Percentiles rank a stretch among this genome's conserved stretches.
phyloP scores from a whole-genome alignment of 2,797 vertebrate genomes.

The Clarias laeviceps region DNA sequence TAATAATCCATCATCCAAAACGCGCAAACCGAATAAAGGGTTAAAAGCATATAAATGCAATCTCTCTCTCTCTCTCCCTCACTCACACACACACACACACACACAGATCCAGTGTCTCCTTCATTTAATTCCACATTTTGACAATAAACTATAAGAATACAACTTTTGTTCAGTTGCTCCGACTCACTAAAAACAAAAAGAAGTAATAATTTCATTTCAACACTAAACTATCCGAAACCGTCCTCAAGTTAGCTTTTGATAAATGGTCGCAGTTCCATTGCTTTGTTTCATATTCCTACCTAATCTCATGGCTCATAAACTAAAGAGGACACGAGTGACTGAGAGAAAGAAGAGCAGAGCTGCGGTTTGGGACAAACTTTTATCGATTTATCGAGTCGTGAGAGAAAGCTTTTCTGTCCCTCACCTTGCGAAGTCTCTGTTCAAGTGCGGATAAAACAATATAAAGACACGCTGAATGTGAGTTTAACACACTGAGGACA shows the following conservation, averaged over 20 bases:
- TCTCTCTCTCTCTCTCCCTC: neutral
- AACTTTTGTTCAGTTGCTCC: neutral
- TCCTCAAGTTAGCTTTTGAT: constrained; percentile 78
- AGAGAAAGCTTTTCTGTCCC: neutral
- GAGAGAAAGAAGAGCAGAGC: constrained; percentile 71
- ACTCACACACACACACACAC: neutral
- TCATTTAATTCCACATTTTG: neutral
- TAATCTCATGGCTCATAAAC: constrained; percentile 99
- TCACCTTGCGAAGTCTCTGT: constrained; percentile 2
- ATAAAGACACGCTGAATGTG: neutral
- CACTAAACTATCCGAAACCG: constrained; percentile 47
- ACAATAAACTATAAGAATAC: neutral
- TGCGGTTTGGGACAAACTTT: constrained; percentile 66
- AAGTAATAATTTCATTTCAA: constrained; percentile 14
- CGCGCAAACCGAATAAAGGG: neutral
- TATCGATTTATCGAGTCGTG: constrained; percentile 71
- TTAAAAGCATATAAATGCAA: neutral
- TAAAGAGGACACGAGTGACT: constrained; percentile 89
- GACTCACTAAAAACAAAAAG: constrained; percentile 62
- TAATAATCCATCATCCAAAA: neutral
- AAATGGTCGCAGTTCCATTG: constrained; percentile 77
- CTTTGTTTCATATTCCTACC: constrained; percentile 88
- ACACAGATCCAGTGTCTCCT: neutral
- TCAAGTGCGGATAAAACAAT: neutral
- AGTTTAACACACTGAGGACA: neutral